These are phyloP conservation scores for Antechinus stuartii DNA, from an alignment of 2,113 vertebrate species.

Conservation along the genomic window DNA sequence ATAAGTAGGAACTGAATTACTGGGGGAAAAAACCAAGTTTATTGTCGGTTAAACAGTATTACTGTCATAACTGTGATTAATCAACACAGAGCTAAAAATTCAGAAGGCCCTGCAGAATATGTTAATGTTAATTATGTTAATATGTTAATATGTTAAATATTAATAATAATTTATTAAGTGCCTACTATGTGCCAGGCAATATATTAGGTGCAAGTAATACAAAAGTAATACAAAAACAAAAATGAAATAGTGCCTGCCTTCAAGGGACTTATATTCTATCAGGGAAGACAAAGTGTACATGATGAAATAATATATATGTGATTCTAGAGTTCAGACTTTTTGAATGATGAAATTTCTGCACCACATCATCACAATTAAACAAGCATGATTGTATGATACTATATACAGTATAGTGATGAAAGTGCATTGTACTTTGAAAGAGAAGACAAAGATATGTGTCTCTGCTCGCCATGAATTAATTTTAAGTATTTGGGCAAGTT, in stretches of 20 bases:
- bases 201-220: background rate
- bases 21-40: background rate
- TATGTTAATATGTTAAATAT: background rate
- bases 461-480: background rate
- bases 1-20: background rate
- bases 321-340: background rate
- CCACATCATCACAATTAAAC: background rate
- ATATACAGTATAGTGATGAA: background rate
- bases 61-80: background rate
- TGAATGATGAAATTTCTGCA: background rate
- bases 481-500: background rate
- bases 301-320: background rate
- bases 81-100: background rate
- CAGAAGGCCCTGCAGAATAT: background rate
- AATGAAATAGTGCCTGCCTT: background rate
- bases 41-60: background rate
- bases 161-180: background rate
- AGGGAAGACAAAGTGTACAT: background rate
- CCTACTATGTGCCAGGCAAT: background rate
- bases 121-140: too few relatives aligned
- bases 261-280: background rate
- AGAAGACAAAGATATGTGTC: background rate
- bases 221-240: background rate
- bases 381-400: background rate
- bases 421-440: background rate